These are phyloP conservation scores for Chouioia cunea DNA, from an alignment of 2,888 invertebrate genomes.

Conservation along the genomic window DNA sequence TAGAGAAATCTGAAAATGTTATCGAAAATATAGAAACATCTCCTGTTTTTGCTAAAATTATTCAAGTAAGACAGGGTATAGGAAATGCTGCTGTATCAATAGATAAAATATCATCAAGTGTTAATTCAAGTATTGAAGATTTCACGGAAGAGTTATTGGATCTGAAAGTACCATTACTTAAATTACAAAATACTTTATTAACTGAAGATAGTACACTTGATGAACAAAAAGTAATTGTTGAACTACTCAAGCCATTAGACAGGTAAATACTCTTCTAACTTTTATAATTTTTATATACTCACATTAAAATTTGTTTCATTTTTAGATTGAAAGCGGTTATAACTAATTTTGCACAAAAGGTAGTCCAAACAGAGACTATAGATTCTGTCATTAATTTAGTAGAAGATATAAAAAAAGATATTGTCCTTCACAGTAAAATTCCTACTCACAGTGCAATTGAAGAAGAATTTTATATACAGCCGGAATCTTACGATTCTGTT, in stretches of 20 bases:
- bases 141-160: conserved; percentile 54
- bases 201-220: conserved; percentile 54
- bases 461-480: conserved; percentile 33
- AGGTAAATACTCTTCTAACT: conserved; percentile 43
- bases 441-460: conserved; percentile 17
- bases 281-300: conserved; percentile 12
- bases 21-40: conserved; percentile 35
- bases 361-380: conserved; percentile 47
- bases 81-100: conserved; percentile 58
- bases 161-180: conserved; percentile 57
- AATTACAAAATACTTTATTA: conserved; percentile 57
- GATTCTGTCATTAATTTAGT: conserved; percentile 55
- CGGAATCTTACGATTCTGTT: conserved; percentile 27
- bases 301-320: not conserved
- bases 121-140: conserved; percentile 50
- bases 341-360: conserved; percentile 50
- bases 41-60: conserved; percentile 53
- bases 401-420: conserved; percentile 59
- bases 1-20: conserved; percentile 54
- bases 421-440: conserved; percentile 28
- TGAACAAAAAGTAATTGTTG: conserved; percentile 55
- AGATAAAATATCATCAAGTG: conserved; percentile 50
- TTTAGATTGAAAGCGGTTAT: conserved; percentile 52
- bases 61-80: conserved; percentile 56
- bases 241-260: conserved; percentile 56